Evolutionary conservation across 2,888 invertebrate genomes (phyloP), one percentile per base, ranked within the genome.

Genomic region (Margaritifera margaritifera): DNA sequence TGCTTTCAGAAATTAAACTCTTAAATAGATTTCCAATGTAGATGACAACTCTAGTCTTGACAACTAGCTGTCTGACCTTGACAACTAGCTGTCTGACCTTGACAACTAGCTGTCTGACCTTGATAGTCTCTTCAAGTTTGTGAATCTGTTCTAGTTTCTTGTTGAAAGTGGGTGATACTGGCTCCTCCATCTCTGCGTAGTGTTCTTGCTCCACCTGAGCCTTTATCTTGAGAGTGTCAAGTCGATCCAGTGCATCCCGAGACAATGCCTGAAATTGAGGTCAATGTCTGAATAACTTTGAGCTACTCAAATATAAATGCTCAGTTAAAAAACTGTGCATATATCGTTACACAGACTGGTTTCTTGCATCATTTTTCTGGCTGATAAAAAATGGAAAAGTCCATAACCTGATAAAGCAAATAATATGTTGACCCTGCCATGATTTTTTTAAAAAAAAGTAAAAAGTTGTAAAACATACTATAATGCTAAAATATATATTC

Each of bases 111-210:
- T 20, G 5, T 22, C 63, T 62, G 72, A 85, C 86, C 84, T 78
- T 79, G 25, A 86, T 82, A 31, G 80, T 79, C 15, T 85, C 81
- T 67, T 84, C 81, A 6, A 85, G 78, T 31, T 63, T 68, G 6
- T 83, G 64, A 52, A 86, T 83, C 65, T 86, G 81, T n/a, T 82
- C 74, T 27, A 86, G 78, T 71, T 86, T 86, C 25, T 84, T 86
- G 51, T 74, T 69, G 27, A 86, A 63, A 24, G 79, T 79, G 20
- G 75, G 69, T 24, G 87, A 86, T 22, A 87, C 64, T 4, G 79
- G 80, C 67, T 87, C 86, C 25, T 83, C 78, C 54, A 83, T 72
- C 54, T 80, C 69, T 62, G 80, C 75, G 61, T 81, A 88, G 64
- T 81, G 78, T 15, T 78, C 71, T 60, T 73, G 69, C 74, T 86